Evolutionary conservation across 2,113 vertebrate genomes (phyloP), one percentile per base, ranked within the genome.

Genomic region (Spilogale gracilis): DNA sequence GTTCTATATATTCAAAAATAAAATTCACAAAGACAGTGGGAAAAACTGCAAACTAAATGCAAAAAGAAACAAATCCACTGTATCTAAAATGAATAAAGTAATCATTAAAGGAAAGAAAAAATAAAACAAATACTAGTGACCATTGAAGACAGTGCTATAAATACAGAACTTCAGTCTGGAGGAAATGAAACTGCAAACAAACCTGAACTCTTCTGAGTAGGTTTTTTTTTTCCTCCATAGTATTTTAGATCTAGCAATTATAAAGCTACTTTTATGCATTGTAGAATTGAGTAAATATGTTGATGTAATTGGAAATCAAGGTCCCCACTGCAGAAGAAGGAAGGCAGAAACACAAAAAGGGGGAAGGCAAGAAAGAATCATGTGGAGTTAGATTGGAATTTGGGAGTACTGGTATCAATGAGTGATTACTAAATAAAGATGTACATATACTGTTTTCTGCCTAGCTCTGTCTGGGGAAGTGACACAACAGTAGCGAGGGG

Each of bases 11-110:
- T 27, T 65, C 9, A 71, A 90, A 94, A 69, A 50, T 86, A 82
- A 94, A 92, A 82, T 82, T 69, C 58, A 78, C 18, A 78, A 81
- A 94, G 7, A 78, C 1, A 14, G 50, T 71, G 25, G 32, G 20
- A 6, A 67, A 43, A 86, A 60, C 12, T 2, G 63, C 17, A 86
- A 80, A 63, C 30, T 32, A 58, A 85, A 43, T 48, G 30, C 3
- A 92, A 95, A 60, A 82, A 27, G 25, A 84, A 71, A 85, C 12
- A 96, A 83, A 84, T 81, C 9, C 13, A 60, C 6, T 52, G 6
- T 52, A n/a, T 92, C 80, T 89, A 38, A 87, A 86, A 90, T 56
- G 0, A 96, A 73, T 60, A 52, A 94, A 69, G 82, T 45, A 84
- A 74, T 83, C 61, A 32, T 3, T 38, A 7, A 65, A 79, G 23